phyloP scores from a whole-genome alignment of 2,888 invertebrate genomes.

The Camptogramma bilineatum region DNA sequence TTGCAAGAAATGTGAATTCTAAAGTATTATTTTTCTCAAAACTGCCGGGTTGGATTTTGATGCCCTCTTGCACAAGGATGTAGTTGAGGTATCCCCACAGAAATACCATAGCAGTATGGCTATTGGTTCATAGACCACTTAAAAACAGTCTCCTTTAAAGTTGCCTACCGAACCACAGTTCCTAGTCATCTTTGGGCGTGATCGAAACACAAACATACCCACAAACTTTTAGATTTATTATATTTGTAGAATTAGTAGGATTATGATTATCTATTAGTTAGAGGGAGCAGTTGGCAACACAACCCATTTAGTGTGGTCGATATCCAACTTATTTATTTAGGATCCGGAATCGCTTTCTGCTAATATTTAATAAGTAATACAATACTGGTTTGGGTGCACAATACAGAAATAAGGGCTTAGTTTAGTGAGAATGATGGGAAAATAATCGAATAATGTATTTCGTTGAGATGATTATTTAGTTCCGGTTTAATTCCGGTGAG shows the following conservation, averaged over 20 bases:
- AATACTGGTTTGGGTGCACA: conserved; percentile 9
- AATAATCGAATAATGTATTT: not conserved
- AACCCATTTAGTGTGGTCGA: conserved; percentile 42
- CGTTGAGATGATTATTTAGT: not conserved
- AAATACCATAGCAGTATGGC: no score
- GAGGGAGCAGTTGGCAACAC: conserved; percentile 27
- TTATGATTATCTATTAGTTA: conserved; percentile 9
- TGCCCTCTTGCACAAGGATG: no score
- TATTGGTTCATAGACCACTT: no score
- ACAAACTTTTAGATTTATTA: not conserved
- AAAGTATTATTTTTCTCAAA: no score
- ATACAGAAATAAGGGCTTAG: conserved; percentile 13
- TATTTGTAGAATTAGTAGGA: not conserved
- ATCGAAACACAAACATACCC: not conserved
- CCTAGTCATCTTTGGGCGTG: no score
- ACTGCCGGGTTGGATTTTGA: no score
- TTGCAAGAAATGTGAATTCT: no score
- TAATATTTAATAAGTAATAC: conserved; percentile 22
- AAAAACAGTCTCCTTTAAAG: no score
- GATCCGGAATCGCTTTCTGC: conserved; percentile 8
- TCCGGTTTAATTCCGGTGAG: not conserved
- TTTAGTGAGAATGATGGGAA: not conserved
- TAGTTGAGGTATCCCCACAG: no score
- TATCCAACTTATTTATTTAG: conserved; percentile 46
- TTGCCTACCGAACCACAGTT: no score